These are phyloP conservation scores for Heliconius himera DNA, from an alignment of 1,140 invertebrate genomes.

Conservation along the genomic window DNA sequence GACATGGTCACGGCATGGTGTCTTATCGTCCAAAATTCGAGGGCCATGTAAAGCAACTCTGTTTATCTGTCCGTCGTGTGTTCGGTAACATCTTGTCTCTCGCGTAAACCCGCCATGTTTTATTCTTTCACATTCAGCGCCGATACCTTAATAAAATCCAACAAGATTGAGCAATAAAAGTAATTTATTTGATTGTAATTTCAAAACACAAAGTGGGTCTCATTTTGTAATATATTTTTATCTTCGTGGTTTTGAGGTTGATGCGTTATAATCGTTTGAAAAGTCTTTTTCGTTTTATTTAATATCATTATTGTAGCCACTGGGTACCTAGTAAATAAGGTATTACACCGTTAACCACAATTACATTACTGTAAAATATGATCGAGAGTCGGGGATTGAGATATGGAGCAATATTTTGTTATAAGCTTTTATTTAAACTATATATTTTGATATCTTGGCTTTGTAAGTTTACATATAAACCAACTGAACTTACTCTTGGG, in stretches of 20 bases:
- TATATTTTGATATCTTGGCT: not conserved
- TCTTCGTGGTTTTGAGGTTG: slow-evolving; percentile 73
- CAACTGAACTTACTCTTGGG: no score
- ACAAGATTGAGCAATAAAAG: slow-evolving; percentile 81
- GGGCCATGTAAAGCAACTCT: slow-evolving; percentile 65
- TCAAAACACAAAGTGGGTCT: slow-evolving; percentile 79
- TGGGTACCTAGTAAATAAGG: slow-evolving; percentile 42
- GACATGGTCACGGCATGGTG: slow-evolving; percentile 50
- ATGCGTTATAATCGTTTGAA: slow-evolving; percentile 45
- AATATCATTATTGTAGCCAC: slow-evolving; percentile 51
- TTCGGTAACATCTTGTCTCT: slow-evolving; percentile 67
- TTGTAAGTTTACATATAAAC: no score
- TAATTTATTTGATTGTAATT: slow-evolving; percentile 81
- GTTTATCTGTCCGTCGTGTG: slow-evolving; percentile 60
- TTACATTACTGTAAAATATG: slow-evolving; percentile 5
- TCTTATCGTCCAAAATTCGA: slow-evolving; percentile 67
- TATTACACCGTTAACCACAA: slow-evolving; percentile 40
- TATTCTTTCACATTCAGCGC: slow-evolving; percentile 70
- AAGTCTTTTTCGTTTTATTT: slow-evolving; percentile 54
- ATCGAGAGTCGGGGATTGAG: not conserved
- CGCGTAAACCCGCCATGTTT: slow-evolving; percentile 76
- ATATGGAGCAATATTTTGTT: not conserved
- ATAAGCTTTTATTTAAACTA: not conserved
- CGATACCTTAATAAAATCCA: slow-evolving; percentile 80
- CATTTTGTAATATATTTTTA: slow-evolving; percentile 79